Conservation (phyloP, 2,888 invertebrate species). For the Neria commutata region DNA sequence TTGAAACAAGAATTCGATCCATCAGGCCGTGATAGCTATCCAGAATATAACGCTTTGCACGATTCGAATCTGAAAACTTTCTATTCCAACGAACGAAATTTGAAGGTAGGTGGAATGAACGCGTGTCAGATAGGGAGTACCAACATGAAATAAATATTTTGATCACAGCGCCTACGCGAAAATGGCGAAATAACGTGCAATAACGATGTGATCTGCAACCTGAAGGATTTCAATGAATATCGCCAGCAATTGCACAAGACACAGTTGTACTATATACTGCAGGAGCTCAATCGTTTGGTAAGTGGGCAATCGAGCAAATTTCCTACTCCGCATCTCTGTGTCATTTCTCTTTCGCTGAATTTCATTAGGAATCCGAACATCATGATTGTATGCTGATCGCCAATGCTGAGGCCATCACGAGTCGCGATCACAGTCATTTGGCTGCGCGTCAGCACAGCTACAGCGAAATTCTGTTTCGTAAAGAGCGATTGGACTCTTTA, state of each 20-base stretch:
- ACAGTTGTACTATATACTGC: slow-evolving; percentile 65
- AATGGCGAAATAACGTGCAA: slow-evolving; percentile 67
- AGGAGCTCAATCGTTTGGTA: slow-evolving; percentile 45
- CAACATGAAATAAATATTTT: neutral
- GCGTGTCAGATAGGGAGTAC: slow-evolving; percentile 26
- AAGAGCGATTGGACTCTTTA: slow-evolving; percentile 38
- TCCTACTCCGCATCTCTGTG: neutral
- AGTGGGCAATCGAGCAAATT: neutral
- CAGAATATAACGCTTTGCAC: slow-evolving; percentile 67
- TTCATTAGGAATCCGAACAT: slow-evolving; percentile 44
- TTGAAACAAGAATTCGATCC: slow-evolving; percentile 52
- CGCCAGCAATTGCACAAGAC: slow-evolving; percentile 67
- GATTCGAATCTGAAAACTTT: slow-evolving; percentile 67
- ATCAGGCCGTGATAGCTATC: slow-evolving; percentile 44
- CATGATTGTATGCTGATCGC: slow-evolving; percentile 49
- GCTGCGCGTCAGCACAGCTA: slow-evolving; percentile 38
- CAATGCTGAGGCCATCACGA: slow-evolving; percentile 54
- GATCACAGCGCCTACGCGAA: slow-evolving; percentile 59
- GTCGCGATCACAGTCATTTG: slow-evolving; percentile 44
- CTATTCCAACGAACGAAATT: slow-evolving; percentile 61
- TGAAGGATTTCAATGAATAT: slow-evolving; percentile 71
- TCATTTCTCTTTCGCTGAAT: neutral
- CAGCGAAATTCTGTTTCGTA: slow-evolving; percentile 43
- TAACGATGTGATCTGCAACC: slow-evolving; percentile 68
- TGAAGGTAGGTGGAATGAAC: slow-evolving; percentile 43